Conservation (phyloP, 2,888 invertebrate species). For the Zhuqinia jingwanae region DNA sequence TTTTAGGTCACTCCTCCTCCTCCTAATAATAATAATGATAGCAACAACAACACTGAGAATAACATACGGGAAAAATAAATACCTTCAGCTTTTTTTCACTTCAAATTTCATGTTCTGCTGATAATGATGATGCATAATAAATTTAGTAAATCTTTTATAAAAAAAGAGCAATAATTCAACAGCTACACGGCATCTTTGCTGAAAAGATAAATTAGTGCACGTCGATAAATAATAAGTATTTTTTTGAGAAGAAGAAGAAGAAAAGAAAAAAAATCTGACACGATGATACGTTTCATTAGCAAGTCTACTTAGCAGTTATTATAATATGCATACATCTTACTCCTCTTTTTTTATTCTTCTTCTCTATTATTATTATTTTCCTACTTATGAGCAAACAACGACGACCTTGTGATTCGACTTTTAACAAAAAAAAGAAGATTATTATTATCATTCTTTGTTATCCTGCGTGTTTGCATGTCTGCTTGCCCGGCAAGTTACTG, state of each 20-base stretch:
- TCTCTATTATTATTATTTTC: constrained; percentile 19
- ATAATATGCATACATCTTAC: neutral
- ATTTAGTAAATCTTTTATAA: neutral
- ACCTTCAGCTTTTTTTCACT: neutral
- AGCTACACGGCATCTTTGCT: neutral
- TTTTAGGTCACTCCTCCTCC: constrained; percentile 23
- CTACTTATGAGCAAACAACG: constrained; percentile 1
- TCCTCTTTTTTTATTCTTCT: neutral
- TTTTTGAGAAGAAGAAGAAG: neutral
- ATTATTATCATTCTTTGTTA: neutral
- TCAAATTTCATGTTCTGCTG: constrained; percentile 12
- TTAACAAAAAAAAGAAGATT: constrained; percentile 8
- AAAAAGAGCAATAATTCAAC: constrained; percentile 25
- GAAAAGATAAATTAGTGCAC: constrained; percentile 29
- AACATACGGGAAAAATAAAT: neutral
- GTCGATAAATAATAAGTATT: constrained; percentile 19
- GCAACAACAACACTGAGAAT: neutral
- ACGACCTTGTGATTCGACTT: constrained; percentile 58
- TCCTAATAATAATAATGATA: constrained; percentile 6
- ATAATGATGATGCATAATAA: neutral
- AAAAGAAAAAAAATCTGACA: neutral
- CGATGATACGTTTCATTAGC: constrained; percentile 35
- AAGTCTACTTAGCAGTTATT: constrained; percentile 27
- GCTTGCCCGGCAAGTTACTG: constrained; percentile 16
- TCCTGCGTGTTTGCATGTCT: constrained; percentile 3